These are phyloP conservation scores for Oenanthe oenanthe DNA, from an alignment of 2,113 vertebrate genomes.

Conservation along the genomic window DNA sequence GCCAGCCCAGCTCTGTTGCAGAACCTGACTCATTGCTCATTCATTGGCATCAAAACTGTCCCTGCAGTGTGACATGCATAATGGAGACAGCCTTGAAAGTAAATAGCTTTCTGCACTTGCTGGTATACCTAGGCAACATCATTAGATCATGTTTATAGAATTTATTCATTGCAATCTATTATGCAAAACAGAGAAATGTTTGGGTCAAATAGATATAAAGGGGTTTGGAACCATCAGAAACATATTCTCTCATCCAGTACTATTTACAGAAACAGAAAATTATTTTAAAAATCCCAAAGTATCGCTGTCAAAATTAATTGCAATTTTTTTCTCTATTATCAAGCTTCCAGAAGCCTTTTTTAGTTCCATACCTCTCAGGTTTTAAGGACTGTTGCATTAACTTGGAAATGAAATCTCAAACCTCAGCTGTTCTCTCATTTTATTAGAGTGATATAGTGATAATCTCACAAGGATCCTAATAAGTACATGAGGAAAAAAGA, in stretches of 20 bases:
- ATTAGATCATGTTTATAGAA: not conserved
- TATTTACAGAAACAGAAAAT: not conserved
- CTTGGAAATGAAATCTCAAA: not conserved
- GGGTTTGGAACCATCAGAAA: not conserved
- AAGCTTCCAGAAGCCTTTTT: not conserved
- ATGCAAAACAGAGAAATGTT: not conserved
- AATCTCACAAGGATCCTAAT: not conserved
- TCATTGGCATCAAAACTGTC: not conserved
- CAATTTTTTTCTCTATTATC: not conserved
- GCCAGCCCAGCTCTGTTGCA: not conserved
- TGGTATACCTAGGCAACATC: not conserved
- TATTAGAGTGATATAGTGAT: not conserved
- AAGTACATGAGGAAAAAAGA: not conserved
- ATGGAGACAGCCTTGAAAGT: not conserved
- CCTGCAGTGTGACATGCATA: not conserved
- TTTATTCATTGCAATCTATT: not conserved
- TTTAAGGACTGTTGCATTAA: not conserved
- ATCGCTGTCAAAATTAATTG: not conserved
- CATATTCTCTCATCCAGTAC: not conserved
- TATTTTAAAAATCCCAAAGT: not conserved
- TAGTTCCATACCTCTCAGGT: not conserved
- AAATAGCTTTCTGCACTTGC: constrained; percentile 43
- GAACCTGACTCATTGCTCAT: not conserved
- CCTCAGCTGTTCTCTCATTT: not conserved
- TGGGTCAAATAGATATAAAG: not conserved